Percentiles rank a stretch among this genome's conserved stretches.
Evolutionary conservation across 2,888 invertebrate genomes (phyloP).

Genomic region (Sinopyrophorus schimmeli): DNA sequence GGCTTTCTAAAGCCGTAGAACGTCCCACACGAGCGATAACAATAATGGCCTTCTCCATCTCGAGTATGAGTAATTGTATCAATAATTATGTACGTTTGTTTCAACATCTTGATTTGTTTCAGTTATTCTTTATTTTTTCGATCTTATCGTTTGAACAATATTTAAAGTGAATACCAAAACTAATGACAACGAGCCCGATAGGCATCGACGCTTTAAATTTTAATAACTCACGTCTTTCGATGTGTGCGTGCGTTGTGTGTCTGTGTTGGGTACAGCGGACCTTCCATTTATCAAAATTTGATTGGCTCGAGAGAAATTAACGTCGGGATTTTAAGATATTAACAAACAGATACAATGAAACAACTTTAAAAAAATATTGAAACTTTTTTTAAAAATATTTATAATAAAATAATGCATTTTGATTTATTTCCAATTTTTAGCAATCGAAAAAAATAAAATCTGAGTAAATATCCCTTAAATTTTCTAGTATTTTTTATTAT

Average conservation of each 20-base stretch:
- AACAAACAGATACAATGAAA: too few species aligned
- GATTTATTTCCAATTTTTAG: too few species aligned
- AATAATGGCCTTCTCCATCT: conserved; percentile 18
- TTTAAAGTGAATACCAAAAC: conserved; percentile 49
- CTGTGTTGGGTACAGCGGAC: too few species aligned
- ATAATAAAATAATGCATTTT: too few species aligned
- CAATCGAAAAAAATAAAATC: too few species aligned
- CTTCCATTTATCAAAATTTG: too few species aligned
- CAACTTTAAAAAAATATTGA: too few species aligned
- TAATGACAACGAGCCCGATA: conserved; percentile 50
- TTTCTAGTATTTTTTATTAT: too few species aligned
- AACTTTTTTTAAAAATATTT: too few species aligned
- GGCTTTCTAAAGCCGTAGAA: conserved; percentile 22
- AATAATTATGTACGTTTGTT: conserved; percentile 25
- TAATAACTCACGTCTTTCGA: conserved; percentile 37
- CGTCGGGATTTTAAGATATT: too few species aligned
- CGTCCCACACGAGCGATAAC: conserved; percentile 16
- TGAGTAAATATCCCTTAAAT: too few species aligned
- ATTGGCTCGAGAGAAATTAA: too few species aligned
- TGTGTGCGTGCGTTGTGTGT: conserved; percentile 1
- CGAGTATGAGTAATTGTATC: conserved; percentile 20
- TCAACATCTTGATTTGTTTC: conserved; percentile 34
- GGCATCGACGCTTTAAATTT: conserved; percentile 50
- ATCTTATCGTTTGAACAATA: conserved; percentile 46
- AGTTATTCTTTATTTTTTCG: conserved; percentile 29